Evolutionary conservation across 2,888 invertebrate genomes (phyloP).

Genomic region (Oegoconia quadripuncta): DNA sequence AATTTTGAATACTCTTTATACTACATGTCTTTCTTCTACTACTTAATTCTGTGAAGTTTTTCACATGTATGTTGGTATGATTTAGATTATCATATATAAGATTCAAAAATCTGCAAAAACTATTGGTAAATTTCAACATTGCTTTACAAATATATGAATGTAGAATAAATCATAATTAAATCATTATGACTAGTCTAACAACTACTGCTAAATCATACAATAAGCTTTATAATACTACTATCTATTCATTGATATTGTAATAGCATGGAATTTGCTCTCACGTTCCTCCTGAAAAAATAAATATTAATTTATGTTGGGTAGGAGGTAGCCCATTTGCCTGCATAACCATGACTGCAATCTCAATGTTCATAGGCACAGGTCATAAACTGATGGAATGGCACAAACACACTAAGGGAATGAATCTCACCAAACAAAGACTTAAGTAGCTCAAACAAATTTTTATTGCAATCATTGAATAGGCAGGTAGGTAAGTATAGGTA

Average conservation of each 20-base stretch:
- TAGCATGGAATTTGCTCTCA: constrained; percentile 66
- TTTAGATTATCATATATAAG: constrained; percentile 49
- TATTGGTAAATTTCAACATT: constrained; percentile 72
- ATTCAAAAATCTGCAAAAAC: constrained; percentile 68
- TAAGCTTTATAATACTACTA: constrained; percentile 25
- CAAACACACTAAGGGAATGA: too few relatives aligned
- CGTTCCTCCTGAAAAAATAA: too few relatives aligned
- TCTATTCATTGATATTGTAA: constrained; percentile 8
- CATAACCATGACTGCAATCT: too few relatives aligned
- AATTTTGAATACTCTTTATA: constrained; percentile 26
- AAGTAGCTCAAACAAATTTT: too few relatives aligned
- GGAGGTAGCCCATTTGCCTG: too few relatives aligned
- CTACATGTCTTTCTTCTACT: constrained; percentile 46
- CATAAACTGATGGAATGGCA: too few relatives aligned
- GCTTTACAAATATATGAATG: constrained; percentile 47
- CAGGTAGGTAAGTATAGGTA: too few relatives aligned
- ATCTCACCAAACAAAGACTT: too few relatives aligned
- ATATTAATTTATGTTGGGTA: too few relatives aligned
- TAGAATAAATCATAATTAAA: constrained; percentile 40
- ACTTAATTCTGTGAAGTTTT: constrained; percentile 43
- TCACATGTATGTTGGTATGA: constrained; percentile 43
- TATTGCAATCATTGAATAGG: too few relatives aligned
- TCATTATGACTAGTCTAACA: constrained; percentile 34
- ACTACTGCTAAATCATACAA: constrained; percentile 39
- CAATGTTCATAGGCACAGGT: too few relatives aligned